phyloP scores from a whole-genome alignment of 2,888 invertebrate species.

The Junonia oenone region DNA sequence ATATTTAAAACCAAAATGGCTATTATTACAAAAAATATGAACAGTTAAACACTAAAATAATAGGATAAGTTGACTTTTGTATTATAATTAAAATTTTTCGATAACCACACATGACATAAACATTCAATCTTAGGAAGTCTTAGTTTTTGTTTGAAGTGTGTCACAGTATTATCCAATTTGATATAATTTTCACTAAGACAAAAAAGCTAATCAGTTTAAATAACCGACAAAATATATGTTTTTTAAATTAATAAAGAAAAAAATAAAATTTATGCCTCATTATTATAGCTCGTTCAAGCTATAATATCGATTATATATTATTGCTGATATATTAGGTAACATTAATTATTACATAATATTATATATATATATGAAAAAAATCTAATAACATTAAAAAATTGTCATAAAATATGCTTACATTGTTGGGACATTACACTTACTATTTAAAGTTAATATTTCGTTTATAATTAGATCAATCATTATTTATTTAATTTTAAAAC shows the following conservation, averaged over 20 bases:
- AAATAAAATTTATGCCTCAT: background rate
- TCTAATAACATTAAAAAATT: background rate
- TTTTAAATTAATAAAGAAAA: background rate
- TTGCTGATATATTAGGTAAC: slow-evolving; percentile 2
- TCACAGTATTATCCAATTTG: no score
- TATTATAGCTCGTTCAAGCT: background rate
- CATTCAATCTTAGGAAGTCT: no score
- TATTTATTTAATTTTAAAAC: background rate
- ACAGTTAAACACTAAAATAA: background rate
- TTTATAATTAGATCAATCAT: background rate
- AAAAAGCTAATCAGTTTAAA: no score
- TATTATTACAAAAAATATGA: background rate
- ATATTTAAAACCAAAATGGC: background rate
- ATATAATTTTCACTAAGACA: no score
- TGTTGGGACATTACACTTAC: background rate
- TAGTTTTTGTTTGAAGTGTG: background rate
- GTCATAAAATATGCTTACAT: background rate
- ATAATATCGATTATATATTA: background rate
- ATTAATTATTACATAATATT: background rate
- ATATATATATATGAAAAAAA: background rate
- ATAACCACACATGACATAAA: no score
- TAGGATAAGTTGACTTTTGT: background rate
- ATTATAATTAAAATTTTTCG: background rate
- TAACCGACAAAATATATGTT: no score
- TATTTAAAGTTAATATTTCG: background rate